These are phyloP conservation scores for Coelinius sp. DNA, from an alignment of 2,888 invertebrate species.

Conservation along the genomic window DNA sequence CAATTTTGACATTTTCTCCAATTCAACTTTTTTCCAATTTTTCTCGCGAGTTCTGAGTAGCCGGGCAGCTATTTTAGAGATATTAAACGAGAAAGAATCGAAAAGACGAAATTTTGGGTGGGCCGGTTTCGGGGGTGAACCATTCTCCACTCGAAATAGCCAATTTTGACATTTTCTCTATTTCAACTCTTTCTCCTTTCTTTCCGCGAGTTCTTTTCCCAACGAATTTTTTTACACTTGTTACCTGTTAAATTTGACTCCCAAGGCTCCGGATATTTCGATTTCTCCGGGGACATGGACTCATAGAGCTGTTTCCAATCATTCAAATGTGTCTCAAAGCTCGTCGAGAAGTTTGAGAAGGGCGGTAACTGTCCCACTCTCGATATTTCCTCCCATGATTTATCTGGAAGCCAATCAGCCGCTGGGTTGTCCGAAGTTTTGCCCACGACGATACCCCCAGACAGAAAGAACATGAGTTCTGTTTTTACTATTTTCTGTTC, in stretches of 20 bases:
- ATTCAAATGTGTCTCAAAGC: slow-evolving; percentile 72
- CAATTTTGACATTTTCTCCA: too few relatives aligned
- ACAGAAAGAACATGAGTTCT: slow-evolving; percentile 80
- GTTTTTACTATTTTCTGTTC: slow-evolving; percentile 75
- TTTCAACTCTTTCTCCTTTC: neutral
- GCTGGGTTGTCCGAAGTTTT: slow-evolving; percentile 78
- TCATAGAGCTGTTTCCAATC: slow-evolving; percentile 81
- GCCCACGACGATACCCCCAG: slow-evolving; percentile 82
- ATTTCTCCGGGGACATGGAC: slow-evolving; percentile 77
- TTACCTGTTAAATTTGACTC: slow-evolving; percentile 72
- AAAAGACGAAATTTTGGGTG: too few relatives aligned
- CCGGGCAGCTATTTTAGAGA: too few relatives aligned
- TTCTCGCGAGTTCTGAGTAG: too few relatives aligned
- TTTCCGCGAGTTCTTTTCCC: neutral
- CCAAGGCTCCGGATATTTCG: slow-evolving; percentile 78
- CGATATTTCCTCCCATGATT: slow-evolving; percentile 86
- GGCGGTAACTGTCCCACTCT: slow-evolving; percentile 74
- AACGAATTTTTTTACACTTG: neutral
- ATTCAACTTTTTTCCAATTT: too few relatives aligned
- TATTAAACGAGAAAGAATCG: too few relatives aligned
- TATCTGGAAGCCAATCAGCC: slow-evolving; percentile 79
- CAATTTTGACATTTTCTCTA: too few relatives aligned
- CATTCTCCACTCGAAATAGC: too few relatives aligned
- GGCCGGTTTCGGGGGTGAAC: too few relatives aligned
- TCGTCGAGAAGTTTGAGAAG: slow-evolving; percentile 74